Percentiles rank a stretch among this genome's conserved stretches.
Evolutionary conservation across 92 coral and sea anemone species (phyloP).

Genomic region (Hydrozoanthus gracilis): DNA sequence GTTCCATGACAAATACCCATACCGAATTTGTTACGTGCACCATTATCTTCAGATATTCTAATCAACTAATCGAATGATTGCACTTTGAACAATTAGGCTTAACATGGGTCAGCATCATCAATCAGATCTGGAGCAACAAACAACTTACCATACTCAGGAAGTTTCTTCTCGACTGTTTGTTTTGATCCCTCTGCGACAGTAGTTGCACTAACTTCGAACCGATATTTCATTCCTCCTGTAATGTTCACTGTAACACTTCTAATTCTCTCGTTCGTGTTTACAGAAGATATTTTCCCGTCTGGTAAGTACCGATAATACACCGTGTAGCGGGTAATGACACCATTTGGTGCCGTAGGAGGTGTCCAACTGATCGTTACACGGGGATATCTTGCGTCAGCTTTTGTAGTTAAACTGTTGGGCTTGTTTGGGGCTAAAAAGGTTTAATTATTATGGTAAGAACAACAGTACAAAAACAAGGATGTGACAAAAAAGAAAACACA

Average conservation of each 20-base stretch:
- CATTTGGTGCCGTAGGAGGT: neutral
- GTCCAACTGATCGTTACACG: constrained; percentile 2
- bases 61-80: too few species aligned
- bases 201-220: constrained; percentile 5
- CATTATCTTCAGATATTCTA: too few species aligned
- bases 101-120: too few species aligned
- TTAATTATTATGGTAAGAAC: too few species aligned
- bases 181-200: constrained; percentile 24
- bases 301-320: neutral
- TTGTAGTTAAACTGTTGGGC: neutral
- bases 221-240: neutral
- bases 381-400: neutral
- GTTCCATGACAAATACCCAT: too few species aligned
- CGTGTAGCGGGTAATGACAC: neutral
- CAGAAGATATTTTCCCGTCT: neutral
- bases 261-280: neutral
- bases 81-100: too few species aligned
- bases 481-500: too few species aligned
- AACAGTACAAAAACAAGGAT: too few species aligned
- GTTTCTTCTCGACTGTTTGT: neutral
- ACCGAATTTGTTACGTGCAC: too few species aligned
- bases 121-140: too few species aligned
- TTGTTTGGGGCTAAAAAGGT: neutral
- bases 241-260: neutral
- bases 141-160: constrained; percentile 13